Evolutionary conservation across 2,888 invertebrate species (phyloP).

Genomic region (Melanophora roralis): DNA sequence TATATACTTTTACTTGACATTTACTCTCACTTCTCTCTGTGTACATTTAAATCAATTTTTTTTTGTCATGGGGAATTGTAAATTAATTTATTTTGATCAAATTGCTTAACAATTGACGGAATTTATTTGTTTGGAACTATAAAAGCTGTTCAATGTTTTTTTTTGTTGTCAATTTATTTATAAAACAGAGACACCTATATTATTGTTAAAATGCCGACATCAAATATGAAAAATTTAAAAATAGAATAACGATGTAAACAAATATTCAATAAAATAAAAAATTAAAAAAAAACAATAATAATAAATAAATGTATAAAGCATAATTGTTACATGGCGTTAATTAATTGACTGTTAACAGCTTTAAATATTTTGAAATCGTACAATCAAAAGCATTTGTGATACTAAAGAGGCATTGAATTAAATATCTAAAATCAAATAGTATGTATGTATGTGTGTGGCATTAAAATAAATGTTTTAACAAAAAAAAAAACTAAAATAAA

Average conservation of each 20-base stretch:
- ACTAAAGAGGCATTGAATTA: too few species aligned
- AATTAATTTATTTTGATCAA: not conserved
- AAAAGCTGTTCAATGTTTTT: not conserved
- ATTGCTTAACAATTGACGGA: not conserved
- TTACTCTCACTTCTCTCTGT: too few species aligned
- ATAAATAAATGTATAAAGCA: not conserved
- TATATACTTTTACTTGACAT: too few species aligned
- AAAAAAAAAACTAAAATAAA: too few species aligned
- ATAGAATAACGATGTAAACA: not conserved
- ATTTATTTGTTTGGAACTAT: not conserved
- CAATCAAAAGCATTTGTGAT: too few species aligned
- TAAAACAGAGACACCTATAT: not conserved
- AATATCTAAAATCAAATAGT: too few species aligned
- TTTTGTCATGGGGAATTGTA: not conserved
- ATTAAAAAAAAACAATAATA: not conserved
- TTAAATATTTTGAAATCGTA: constrained; percentile 27
- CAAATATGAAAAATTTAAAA: constrained; percentile 8
- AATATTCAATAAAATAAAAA: not conserved
- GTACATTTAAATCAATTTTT: not conserved
- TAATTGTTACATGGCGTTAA: constrained; percentile 27
- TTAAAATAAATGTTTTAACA: too few species aligned
- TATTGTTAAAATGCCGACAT: not conserved
- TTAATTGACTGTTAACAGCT: constrained; percentile 23
- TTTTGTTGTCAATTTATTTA: not conserved
- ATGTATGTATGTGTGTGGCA: too few species aligned